A percentile compares a stretch with the other conserved stretches of the same genome.
phyloP scores from a whole-genome alignment of 1,140 invertebrate genomes.

The Trinorchestia longiramus region DNA sequence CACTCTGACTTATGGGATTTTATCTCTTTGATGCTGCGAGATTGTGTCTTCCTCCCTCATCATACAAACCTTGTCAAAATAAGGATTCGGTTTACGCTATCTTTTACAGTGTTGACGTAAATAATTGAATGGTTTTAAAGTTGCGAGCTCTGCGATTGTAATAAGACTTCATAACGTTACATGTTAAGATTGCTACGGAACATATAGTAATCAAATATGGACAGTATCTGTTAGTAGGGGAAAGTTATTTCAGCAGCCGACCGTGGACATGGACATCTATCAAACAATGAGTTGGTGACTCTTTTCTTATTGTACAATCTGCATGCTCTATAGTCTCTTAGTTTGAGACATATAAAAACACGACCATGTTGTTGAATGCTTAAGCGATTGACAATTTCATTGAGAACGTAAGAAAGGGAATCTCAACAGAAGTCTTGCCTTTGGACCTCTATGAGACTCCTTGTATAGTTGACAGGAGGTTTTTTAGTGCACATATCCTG shows the following conservation, averaged over 20 bases:
- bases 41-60: slow-evolving; percentile 34
- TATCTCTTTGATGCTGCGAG: slow-evolving; percentile 37
- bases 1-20: slow-evolving; percentile 25
- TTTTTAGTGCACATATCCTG: neutral
- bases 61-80: neutral
- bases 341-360: neutral
- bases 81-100: neutral
- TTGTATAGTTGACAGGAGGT: neutral
- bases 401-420: neutral
- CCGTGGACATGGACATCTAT: neutral
- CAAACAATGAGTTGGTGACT: neutral
- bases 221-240: neutral
- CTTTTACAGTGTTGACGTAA: neutral
- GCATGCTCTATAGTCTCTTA: neutral
- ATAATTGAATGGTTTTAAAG: neutral
- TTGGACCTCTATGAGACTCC: neutral
- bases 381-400: neutral
- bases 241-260: neutral
- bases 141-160: neutral
- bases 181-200: neutral
- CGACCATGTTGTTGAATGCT: neutral
- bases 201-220: neutral
- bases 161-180: neutral
- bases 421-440: neutral
- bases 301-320: neutral